A percentile compares a stretch with the other conserved stretches of the same genome.
Conservation (phyloP, 2,113 vertebrate genomes). For the Pelmatolapia mariae region DNA sequence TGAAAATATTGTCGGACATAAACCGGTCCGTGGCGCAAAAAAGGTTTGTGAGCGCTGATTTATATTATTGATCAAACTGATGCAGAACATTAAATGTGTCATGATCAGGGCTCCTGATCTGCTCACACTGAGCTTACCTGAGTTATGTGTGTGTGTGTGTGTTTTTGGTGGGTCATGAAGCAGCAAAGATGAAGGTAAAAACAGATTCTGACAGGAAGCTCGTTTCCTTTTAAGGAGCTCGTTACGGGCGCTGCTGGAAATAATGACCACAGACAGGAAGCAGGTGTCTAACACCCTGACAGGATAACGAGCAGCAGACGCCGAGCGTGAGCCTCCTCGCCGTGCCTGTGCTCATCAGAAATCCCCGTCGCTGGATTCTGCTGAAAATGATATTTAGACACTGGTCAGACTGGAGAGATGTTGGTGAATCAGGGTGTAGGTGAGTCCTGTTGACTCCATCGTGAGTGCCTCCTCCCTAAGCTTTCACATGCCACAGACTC, state of each 20-base stretch:
- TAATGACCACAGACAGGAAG: conserved; percentile 56
- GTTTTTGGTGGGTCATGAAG: not conserved
- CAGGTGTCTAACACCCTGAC: conserved; percentile 11
- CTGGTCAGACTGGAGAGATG: not conserved
- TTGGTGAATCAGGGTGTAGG: not conserved
- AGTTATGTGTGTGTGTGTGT: not conserved
- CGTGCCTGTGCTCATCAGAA: not conserved
- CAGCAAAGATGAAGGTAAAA: not conserved
- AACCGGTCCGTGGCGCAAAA: not conserved
- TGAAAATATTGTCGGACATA: not conserved
- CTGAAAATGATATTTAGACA: not conserved
- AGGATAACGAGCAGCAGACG: conserved; percentile 30
- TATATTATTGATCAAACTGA: not conserved
- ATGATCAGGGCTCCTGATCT: not conserved
- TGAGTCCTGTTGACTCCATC: not conserved
- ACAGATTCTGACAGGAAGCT: conserved; percentile 1
- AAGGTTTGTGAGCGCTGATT: not conserved
- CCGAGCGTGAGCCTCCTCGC: not conserved
- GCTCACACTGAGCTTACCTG: not conserved
- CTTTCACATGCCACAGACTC: not conserved
- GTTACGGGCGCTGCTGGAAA: conserved; percentile 46
- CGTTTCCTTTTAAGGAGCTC: conserved; percentile 23
- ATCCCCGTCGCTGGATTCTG: not conserved
- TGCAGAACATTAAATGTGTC: not conserved
- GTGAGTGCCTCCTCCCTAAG: not conserved